Percentiles rank a stretch among this genome's conserved stretches.
These are phyloP conservation scores for Drosophila equinoxialis DNA, from an alignment of 1,140 invertebrate genomes.

Conservation along the genomic window DNA sequence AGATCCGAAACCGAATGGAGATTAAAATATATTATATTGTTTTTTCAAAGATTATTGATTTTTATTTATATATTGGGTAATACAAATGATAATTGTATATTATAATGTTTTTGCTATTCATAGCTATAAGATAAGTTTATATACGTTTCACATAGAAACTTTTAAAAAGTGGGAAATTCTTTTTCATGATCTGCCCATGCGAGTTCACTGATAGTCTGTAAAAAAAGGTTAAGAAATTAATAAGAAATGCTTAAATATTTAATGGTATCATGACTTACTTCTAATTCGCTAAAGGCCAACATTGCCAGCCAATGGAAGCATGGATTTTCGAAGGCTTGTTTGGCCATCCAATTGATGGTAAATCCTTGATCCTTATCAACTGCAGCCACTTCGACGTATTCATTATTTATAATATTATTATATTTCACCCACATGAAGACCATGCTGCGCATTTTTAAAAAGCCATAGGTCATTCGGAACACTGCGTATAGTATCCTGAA, in stretches of 20 bases:
- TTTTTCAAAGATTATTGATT: too few species aligned
- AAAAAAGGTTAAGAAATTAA: not conserved
- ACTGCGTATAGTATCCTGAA: slow-evolving; percentile 61
- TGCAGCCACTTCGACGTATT: not conserved
- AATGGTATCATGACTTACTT: slow-evolving; percentile 35
- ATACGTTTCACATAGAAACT: not conserved
- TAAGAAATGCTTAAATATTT: not conserved
- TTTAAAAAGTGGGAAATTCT: not conserved
- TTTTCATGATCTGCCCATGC: slow-evolving; percentile 44
- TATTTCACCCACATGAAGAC: slow-evolving; percentile 61
- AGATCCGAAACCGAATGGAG: too few species aligned
- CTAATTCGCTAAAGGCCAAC: slow-evolving; percentile 61
- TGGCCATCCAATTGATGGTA: not conserved
- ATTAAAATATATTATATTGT: too few species aligned
- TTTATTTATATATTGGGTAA: not conserved
- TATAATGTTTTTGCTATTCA: not conserved
- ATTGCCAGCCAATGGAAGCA: slow-evolving; percentile 68
- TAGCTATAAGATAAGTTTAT: not conserved
- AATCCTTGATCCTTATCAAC: too few species aligned
- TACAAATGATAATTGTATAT: not conserved
- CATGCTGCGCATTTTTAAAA: slow-evolving; percentile 68
- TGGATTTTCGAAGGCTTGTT: slow-evolving; percentile 63
- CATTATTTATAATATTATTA: slow-evolving; percentile 40
- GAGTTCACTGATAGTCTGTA: slow-evolving; percentile 60
- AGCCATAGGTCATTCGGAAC: slow-evolving; percentile 64